phyloP scores from a whole-genome alignment of 2,797 vertebrate genomes.

The Crenuchus spilurus region DNA sequence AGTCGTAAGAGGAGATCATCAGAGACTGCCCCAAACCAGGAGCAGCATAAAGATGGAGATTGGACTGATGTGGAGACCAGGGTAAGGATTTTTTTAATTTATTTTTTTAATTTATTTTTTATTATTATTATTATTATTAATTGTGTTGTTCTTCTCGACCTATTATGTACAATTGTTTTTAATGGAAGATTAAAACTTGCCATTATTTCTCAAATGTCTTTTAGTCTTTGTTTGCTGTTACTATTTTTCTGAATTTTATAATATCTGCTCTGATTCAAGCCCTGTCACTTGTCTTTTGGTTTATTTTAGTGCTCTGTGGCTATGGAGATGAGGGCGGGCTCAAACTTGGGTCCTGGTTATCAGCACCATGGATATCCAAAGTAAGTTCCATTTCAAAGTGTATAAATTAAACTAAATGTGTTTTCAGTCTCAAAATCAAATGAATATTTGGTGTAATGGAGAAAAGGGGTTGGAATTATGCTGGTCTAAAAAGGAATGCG shows the following conservation, averaged over 20 bases:
- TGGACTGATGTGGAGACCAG: constrained; percentile 94
- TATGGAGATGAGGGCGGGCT: constrained; percentile 93
- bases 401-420: too few relatives aligned
- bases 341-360: constrained; percentile 85
- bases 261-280: background rate
- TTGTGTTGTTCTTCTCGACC: too few relatives aligned
- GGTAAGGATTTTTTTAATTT: constrained; percentile 71
- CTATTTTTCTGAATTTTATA: background rate
- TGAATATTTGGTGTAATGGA: background rate
- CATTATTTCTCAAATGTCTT: too few relatives aligned
- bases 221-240: background rate
- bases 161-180: too few relatives aligned
- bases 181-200: too few relatives aligned
- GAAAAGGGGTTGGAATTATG: too few relatives aligned
- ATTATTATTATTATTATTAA: too few relatives aligned
- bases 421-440: background rate
- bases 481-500: too few relatives aligned
- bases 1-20: constrained; percentile 79
- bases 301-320: constrained; percentile 87
- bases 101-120: background rate
- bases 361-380: constrained; percentile 89
- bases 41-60: constrained; percentile 73
- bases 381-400: constrained; percentile 73
- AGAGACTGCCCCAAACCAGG: constrained; percentile 64
- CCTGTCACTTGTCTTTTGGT: background rate